Base-by-base conservation (phyloP, 2,113 vertebrate species). In the Zosterops japonicus region DNA sequence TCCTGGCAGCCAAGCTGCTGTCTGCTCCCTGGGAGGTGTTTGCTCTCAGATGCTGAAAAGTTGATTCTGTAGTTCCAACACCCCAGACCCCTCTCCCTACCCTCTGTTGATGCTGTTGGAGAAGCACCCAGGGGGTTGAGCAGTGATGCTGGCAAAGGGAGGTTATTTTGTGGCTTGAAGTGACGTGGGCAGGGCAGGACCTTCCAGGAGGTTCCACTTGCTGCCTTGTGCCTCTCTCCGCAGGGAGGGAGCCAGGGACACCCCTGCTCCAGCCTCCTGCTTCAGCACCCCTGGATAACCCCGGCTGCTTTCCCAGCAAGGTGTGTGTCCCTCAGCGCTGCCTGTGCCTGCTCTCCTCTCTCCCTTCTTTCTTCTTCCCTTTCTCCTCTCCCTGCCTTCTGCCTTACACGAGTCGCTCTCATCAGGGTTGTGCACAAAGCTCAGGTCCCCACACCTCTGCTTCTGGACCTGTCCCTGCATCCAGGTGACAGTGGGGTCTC, bases 391-490 rank as follows among this genome's bases (percentile, higher is more conserved):
- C 61, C 67, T 28, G 68, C 75, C 88, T 91, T 76, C 85, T 93
- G 87, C 95, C 94, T 93, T 90, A 79, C 50, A 31, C 3, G 0
- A 11, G 41, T 77, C 39, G 23, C 79, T 88, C 88, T 88, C 67
- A 22, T 87, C 82, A 49, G 95, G 90, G 83, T 85, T 77, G 83
- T 90, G 75, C 63, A 33, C 86, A 44, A 81, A 84, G 68, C 83
- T 96, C 72, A 36, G 83, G 44, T 84, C 24, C 5, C 59, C 71
- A 61, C 53, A 72, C 28, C 50, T 83, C 68, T 8, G 8, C 52
- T 68, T 68, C 79, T 70, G 72, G 49, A 60, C 53, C 79, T 69
- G 70, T 55, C 76, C 71, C 83, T 50, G 75, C 52, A 5, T 2
- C 8, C 47, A 41, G 65, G 52, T 3, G 14, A 13, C 2, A 14